These are phyloP conservation scores for Thalassarche chlororhynchos DNA, from an alignment of 2,113 vertebrate species.

Conservation along the genomic window DNA sequence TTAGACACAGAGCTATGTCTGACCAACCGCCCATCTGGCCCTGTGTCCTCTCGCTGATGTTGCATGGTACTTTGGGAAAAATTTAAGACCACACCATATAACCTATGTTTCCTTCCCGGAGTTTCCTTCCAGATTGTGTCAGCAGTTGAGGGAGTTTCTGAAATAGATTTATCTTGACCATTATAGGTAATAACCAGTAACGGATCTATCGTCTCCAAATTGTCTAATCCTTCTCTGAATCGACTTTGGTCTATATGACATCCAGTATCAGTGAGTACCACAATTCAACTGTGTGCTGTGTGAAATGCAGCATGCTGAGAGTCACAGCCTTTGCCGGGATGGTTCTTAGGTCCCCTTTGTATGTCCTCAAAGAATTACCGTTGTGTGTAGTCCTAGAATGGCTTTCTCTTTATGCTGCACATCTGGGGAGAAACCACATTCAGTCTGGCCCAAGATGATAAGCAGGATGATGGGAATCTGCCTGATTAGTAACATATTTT, in stretches of 20 bases:
- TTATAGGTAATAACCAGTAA: not conserved
- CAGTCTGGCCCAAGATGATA: not conserved
- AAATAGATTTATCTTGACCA: not conserved
- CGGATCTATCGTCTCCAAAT: not conserved
- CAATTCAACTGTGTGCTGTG: not conserved
- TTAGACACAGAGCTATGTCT: not conserved
- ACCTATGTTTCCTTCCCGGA: not conserved
- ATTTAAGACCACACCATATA: not conserved
- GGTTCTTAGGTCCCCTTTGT: not conserved
- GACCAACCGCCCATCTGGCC: not conserved
- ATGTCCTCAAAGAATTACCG: not conserved
- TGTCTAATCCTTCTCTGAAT: not conserved
- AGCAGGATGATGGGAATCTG: not conserved
- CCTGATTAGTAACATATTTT: slow-evolving; percentile 19
- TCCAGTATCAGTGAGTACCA: not conserved
- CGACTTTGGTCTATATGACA: not conserved
- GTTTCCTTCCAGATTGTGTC: not conserved
- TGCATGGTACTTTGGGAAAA: not conserved
- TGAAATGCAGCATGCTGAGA: not conserved
- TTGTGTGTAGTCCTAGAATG: not conserved
- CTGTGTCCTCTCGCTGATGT: not conserved
- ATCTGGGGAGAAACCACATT: not conserved
- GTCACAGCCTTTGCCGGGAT: not conserved
- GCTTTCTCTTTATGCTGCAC: not conserved
- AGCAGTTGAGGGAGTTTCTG: not conserved